Evolutionary conservation across 1,140 invertebrate species (phyloP), one percentile per base, ranked within the genome.

Genomic region (Pseudobourletiella spinata): DNA sequence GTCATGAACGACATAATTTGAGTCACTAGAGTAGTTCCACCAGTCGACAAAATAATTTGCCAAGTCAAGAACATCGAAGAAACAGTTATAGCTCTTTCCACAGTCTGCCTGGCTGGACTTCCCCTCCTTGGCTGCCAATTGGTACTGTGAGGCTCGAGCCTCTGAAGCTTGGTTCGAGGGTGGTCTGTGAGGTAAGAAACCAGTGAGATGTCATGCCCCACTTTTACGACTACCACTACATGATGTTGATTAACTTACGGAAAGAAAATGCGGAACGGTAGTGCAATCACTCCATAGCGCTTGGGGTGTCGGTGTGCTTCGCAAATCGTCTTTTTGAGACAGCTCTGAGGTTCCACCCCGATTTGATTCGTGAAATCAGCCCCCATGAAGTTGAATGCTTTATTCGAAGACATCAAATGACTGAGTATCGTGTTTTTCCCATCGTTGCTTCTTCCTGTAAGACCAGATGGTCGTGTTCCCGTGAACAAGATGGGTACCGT

Each of bases 241-340:
- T n/a, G n/a, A n/a, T n/a, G n/a, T n/a, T n/a, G n/a, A n/a, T n/a
- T n/a, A 48, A 48, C 66, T 61, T 55, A 67, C 66, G 66, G 66
- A 44, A 67, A 67, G 30, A 67, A 67, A 55, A 67, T 64, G 42
- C 59, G 58, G 56, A 67, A 67, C 2, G 66, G 66, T 14, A 59
- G 55, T 39, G 61, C 50, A 0, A 67, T 39, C 44, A 67, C 11
- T 58, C 66, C 61, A 43, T 64, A 64, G 61, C 60, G 61, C 24
- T 67, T 43, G 3, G 66, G 66, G 11, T 24, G 18, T 1, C 62
- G 28, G 30, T 67, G 50, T 30, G 66, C 61, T 57, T 67, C 66
- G 35, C 66, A 67, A 54, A 67, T 67, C 3, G 54, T 64, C 57
- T 67, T 67, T 44, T 67, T 58, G 11, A 67, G 30, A 32, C 66